These are phyloP conservation scores for Micrasema longulum DNA, from an alignment of 1,140 invertebrate genomes.

Conservation along the genomic window DNA sequence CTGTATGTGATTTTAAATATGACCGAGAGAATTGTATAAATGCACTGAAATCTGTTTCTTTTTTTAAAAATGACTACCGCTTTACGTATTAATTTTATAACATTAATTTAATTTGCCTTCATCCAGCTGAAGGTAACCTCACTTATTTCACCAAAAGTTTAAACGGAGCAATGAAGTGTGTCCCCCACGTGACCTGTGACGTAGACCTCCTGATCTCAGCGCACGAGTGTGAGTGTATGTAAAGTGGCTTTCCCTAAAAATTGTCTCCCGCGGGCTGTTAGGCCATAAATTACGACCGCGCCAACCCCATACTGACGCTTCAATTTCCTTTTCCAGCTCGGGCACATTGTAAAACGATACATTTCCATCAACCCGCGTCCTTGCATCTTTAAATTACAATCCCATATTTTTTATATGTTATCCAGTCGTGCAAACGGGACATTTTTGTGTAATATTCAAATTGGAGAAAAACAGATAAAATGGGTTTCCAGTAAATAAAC, in stretches of 20 bases:
- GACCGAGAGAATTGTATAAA: too few species aligned
- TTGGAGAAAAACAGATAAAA: too few species aligned
- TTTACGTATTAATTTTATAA: too few species aligned
- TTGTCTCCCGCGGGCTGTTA: conserved; percentile 33
- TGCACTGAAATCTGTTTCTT: too few species aligned
- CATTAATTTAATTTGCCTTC: too few species aligned
- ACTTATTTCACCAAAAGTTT: too few species aligned
- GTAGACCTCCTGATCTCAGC: background rate
- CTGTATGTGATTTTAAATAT: too few species aligned
- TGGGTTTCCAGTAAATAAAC: too few species aligned
- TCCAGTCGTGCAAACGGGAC: too few species aligned
- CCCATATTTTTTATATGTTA: background rate
- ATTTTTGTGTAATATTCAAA: too few species aligned
- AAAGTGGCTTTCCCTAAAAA: conserved; percentile 29
- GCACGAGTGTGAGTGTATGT: conserved; percentile 1
- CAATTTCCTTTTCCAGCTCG: background rate
- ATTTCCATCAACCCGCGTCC: background rate
- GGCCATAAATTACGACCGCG: conserved; percentile 27
- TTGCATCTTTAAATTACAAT: background rate
- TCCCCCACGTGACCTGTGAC: conserved; percentile 1
- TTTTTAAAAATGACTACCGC: too few species aligned
- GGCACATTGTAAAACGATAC: conserved; percentile 1
- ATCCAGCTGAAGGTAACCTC: too few species aligned
- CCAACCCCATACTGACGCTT: background rate
- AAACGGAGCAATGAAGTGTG: background rate